These are phyloP conservation scores for Nymphalis io DNA, from an alignment of 1,140 invertebrate species.

Conservation along the genomic window DNA sequence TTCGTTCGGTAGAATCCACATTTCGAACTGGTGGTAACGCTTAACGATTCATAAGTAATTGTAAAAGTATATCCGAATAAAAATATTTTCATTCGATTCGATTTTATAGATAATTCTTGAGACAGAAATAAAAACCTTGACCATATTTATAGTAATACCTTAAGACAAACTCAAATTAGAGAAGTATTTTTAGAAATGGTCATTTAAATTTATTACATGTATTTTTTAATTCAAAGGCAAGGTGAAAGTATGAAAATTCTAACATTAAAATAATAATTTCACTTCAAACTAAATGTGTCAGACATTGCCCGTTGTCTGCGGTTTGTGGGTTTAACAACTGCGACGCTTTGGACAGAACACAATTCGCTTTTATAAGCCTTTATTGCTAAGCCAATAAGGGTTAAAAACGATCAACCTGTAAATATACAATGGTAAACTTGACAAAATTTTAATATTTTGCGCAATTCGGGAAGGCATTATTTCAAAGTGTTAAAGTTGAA, in stretches of 20 bases:
- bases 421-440: constrained; percentile 10
- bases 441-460: constrained; percentile 35
- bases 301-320: constrained; percentile 50
- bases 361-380: constrained; percentile 1
- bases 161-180: too few relatives aligned
- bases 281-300: constrained; percentile 49
- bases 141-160: too few relatives aligned
- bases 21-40: too few relatives aligned
- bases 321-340: constrained; percentile 45
- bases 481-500: constrained; percentile 38
- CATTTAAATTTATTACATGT: neutral
- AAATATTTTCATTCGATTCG: too few relatives aligned
- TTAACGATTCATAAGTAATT: too few relatives aligned
- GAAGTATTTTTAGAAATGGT: neutral
- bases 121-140: too few relatives aligned
- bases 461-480: constrained; percentile 31
- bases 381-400: constrained; percentile 22
- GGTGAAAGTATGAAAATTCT: constrained; percentile 18
- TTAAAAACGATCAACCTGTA: constrained; percentile 11
- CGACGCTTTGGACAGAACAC: constrained; percentile 19
- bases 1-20: too few relatives aligned
- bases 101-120: too few relatives aligned
- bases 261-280: constrained; percentile 44
- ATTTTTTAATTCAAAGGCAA: neutral
- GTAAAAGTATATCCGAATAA: too few relatives aligned